Conservation (phyloP, 2,888 invertebrate species). For the Pristionchus maxplancki region DNA sequence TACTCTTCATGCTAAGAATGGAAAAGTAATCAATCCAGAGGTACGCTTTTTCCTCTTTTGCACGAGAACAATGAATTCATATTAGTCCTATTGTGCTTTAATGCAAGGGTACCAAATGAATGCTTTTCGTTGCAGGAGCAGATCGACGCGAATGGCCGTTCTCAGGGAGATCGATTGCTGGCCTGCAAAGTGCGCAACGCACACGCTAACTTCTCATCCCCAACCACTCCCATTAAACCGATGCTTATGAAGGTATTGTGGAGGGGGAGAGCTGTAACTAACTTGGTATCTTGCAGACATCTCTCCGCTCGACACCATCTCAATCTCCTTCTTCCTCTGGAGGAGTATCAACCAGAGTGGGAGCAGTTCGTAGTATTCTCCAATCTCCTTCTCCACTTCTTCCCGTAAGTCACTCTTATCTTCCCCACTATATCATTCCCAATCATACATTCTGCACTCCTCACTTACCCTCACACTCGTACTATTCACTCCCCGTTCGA, state of each 20-base stretch:
- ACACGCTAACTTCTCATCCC: constrained; percentile 62
- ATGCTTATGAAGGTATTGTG: constrained; percentile 34
- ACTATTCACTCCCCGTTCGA: neutral
- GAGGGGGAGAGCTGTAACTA: neutral
- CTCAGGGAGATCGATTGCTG: constrained; percentile 74
- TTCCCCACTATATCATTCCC: neutral
- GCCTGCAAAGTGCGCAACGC: constrained; percentile 67
- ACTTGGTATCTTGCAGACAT: no score
- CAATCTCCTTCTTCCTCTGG: neutral
- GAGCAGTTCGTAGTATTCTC: constrained; percentile 35
- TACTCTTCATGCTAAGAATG: neutral
- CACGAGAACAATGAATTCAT: no score
- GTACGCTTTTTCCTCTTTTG: neutral
- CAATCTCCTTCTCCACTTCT: constrained; percentile 18
- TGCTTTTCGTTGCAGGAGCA: constrained; percentile 62
- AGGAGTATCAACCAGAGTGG: constrained; percentile 30
- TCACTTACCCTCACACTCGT: constrained; percentile 28
- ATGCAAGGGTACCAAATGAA: neutral
- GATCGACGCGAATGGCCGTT: constrained; percentile 70
- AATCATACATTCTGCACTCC: constrained; percentile 19
- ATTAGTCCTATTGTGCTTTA: no score
- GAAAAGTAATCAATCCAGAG: constrained; percentile 18
- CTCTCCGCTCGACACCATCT: neutral
- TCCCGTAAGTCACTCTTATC: constrained; percentile 42
- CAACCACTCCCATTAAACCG: constrained; percentile 74